Conservation (phyloP, 2,888 invertebrate genomes). For the Aplocera efformata region DNA sequence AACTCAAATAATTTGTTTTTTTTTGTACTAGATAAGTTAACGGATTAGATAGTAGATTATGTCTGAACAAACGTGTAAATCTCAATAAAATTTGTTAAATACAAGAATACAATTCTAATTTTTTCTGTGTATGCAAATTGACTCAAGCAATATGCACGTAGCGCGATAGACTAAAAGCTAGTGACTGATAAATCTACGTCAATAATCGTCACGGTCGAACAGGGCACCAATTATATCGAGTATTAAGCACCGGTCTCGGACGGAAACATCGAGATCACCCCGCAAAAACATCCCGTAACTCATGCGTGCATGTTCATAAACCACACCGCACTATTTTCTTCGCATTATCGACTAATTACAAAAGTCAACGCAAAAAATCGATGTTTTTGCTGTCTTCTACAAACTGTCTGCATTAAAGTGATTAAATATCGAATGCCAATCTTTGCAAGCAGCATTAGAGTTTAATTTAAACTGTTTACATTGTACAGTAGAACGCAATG, state of each 20-base stretch:
- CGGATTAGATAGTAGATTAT: no score
- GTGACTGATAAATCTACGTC: constrained; percentile 44
- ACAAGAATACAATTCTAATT: no score
- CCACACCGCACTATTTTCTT: constrained; percentile 50
- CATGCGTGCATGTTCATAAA: constrained; percentile 45
- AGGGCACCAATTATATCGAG: constrained; percentile 56
- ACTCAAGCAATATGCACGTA: no score
- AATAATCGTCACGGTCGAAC: constrained; percentile 43
- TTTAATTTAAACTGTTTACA: constrained; percentile 3
- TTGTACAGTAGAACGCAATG: background rate
- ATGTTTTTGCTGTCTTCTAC: constrained; percentile 14
- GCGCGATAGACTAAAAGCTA: background rate
- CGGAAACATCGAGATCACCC: constrained; percentile 61
- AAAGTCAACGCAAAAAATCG: constrained; percentile 27
- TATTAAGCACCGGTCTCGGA: constrained; percentile 56
- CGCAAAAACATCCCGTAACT: constrained; percentile 46
- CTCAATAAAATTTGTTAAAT: no score
- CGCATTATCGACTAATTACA: constrained; percentile 60
- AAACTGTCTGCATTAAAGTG: constrained; percentile 14
- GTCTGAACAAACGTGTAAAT: no score
- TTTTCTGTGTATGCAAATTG: no score
- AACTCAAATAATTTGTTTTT: no score
- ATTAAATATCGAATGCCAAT: no score
- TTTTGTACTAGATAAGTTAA: no score
- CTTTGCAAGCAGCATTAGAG: constrained; percentile 8